Base-by-base conservation (phyloP, 2,113 vertebrate genomes). In the Rhodinocichla rosea region DNA sequence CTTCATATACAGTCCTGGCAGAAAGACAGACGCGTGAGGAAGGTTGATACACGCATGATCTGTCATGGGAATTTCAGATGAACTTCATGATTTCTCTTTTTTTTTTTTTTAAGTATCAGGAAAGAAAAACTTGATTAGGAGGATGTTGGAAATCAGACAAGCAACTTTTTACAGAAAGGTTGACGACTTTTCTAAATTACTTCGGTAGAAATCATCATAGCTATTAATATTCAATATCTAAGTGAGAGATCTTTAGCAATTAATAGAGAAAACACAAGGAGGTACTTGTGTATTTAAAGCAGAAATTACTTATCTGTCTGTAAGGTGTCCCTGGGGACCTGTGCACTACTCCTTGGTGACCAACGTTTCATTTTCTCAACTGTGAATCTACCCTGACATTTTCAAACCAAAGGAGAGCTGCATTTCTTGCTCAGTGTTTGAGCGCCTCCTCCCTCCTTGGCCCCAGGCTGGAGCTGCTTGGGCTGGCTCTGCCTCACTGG, bases 191-290 rank as follows among this genome's bases (percentile, higher is more conserved):
- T 90, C 59, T 73, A 80, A 88, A 77, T 91, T 67, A 74, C 42
- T 90, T 91, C 63, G 88, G 28, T 77, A 77, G 68, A 95, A 88
- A 59, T 95, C 59, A 79, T 83, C 47, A 49, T 14, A 32, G 64
- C 42, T 94, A 89, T 94, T 95, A 94, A 91, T 93, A 96, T 86
- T 93, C 75, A 92, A 67, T 70, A 93, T n/a, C 52, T 80, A 86
- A 77, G 44, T 82, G 55, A 95, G 67, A 95, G 59, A 63, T 83
- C 30, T 83, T 83, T 22, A 87, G 85, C 83, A 95, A 87, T 53
- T 92, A 67, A 50, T 14, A 69, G 73, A 82, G 35, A 85, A 91
- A 86, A 65, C 53, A 92, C 55, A 9, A 77, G 78, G 49, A 33
- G 17, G 40, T 37, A 82, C 60, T 53, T 69, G 33, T 27, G 6